These are phyloP conservation scores for Hyles lineata DNA, from an alignment of 2,888 invertebrate species.

Conservation along the genomic window DNA sequence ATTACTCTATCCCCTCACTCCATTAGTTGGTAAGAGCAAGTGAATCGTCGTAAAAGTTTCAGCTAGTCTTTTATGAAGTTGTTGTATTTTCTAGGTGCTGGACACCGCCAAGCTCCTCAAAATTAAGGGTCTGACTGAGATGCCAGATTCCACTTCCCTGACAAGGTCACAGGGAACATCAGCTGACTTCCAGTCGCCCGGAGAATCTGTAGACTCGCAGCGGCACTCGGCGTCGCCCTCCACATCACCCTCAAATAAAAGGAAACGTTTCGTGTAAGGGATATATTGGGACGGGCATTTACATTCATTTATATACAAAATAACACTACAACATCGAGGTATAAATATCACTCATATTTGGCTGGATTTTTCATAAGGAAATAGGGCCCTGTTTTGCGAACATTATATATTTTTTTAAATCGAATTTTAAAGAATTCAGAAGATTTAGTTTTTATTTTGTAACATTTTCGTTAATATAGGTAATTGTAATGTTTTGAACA, in stretches of 20 bases:
- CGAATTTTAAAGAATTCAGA: no score
- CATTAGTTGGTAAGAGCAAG: conserved; percentile 17
- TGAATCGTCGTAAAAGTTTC: conserved; percentile 11
- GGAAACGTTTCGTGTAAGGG: conserved; percentile 73
- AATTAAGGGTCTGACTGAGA: conserved; percentile 95
- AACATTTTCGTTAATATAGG: no score
- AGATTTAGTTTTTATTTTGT: no score
- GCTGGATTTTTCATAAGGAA: no score
- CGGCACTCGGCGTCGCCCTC: conserved; percentile 87
- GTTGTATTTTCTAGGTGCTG: conserved; percentile 77
- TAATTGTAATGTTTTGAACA: no score
- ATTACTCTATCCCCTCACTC: neutral
- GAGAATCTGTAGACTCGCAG: conserved; percentile 84
- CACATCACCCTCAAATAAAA: conserved; percentile 79
- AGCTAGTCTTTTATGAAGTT: conserved; percentile 26
- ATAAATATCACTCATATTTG: no score
- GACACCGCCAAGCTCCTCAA: conserved; percentile 94
- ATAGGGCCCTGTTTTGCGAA: no score
- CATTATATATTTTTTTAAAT: no score
- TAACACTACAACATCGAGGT: no score
- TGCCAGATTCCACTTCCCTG: conserved; percentile 91
- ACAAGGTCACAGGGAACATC: conserved; percentile 88
- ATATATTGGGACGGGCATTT: conserved; percentile 3
- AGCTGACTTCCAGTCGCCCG: conserved; percentile 82
- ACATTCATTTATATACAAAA: neutral